Conservation (phyloP, 2,888 invertebrate species). For the Caenorhabditis sp. region DNA sequence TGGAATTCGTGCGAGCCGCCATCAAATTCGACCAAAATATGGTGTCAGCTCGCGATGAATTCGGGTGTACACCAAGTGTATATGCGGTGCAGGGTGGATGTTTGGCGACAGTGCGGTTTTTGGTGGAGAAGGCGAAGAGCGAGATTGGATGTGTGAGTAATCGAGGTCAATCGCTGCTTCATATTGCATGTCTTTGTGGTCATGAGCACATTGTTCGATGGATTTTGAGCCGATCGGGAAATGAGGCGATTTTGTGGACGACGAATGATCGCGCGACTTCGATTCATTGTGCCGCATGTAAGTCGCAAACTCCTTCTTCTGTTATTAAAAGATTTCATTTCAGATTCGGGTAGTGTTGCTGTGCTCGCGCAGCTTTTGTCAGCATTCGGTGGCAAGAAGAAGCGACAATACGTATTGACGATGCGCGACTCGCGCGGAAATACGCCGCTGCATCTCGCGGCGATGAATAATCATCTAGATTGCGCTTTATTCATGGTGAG, state of each 20-base stretch:
- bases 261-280: constrained; percentile 64
- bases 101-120: constrained; percentile 56
- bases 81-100: constrained; percentile 67
- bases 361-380: constrained; percentile 55
- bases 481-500: constrained; percentile 57
- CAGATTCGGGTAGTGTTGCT: constrained; percentile 60
- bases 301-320: neutral
- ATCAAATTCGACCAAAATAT: constrained; percentile 64
- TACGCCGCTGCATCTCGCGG: constrained; percentile 67
- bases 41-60: constrained; percentile 61
- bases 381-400: constrained; percentile 52
- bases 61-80: constrained; percentile 64
- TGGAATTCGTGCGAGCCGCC: constrained; percentile 63
- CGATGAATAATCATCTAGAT: constrained; percentile 61
- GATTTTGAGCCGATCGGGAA: constrained; percentile 50
- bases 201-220: constrained; percentile 59
- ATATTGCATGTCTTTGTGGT: constrained; percentile 63
- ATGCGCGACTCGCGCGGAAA: constrained; percentile 63
- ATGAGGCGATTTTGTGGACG: constrained; percentile 55
- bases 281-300: constrained; percentile 66
- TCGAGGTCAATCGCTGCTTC: constrained; percentile 65
- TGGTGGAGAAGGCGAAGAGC: constrained; percentile 63
- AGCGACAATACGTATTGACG: constrained; percentile 49
- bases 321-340: constrained; percentile 6
- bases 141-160: constrained; percentile 55